phyloP scores from a whole-genome alignment of 2,888 invertebrate genomes.

The Cecidostiba fungosa region DNA sequence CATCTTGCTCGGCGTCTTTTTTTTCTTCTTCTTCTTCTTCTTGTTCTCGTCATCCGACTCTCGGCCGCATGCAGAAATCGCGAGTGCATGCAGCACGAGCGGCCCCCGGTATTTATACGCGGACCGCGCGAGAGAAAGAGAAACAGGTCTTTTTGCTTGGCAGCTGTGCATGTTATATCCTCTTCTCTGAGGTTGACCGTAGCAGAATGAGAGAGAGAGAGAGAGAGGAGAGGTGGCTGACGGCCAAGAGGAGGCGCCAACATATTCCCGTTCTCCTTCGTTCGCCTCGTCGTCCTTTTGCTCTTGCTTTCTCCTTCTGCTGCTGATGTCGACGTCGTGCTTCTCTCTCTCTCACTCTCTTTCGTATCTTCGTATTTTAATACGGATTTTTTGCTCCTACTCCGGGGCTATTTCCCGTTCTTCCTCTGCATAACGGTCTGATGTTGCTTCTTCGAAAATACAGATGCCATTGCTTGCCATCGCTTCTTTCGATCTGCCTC shows the following conservation, averaged over 20 bases:
- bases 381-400: constrained; percentile 24
- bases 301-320: constrained; percentile 4
- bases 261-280: constrained; percentile 63
- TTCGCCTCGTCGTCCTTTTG: background rate
- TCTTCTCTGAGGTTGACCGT: constrained; percentile 37
- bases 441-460: constrained; percentile 36
- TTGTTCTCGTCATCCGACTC: constrained; percentile 17
- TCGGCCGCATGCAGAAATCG: constrained; percentile 42
- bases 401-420: constrained; percentile 25
- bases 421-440: constrained; percentile 44
- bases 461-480: constrained; percentile 1
- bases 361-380: constrained; percentile 12
- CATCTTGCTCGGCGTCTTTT: constrained; percentile 42
- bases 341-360: background rate
- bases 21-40: constrained; percentile 41
- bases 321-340: background rate
- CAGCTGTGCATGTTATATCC: constrained; percentile 54
- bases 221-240: constrained; percentile 54
- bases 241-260: constrained; percentile 66
- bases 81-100: constrained; percentile 24
- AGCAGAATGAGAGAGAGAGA: constrained; percentile 29
- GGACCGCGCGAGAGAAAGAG: background rate
- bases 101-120: constrained; percentile 30
- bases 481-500: background rate
- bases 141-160: constrained; percentile 56